phyloP scores from a whole-genome alignment of 1,140 invertebrate species.

The Drosophila grimshawi region DNA sequence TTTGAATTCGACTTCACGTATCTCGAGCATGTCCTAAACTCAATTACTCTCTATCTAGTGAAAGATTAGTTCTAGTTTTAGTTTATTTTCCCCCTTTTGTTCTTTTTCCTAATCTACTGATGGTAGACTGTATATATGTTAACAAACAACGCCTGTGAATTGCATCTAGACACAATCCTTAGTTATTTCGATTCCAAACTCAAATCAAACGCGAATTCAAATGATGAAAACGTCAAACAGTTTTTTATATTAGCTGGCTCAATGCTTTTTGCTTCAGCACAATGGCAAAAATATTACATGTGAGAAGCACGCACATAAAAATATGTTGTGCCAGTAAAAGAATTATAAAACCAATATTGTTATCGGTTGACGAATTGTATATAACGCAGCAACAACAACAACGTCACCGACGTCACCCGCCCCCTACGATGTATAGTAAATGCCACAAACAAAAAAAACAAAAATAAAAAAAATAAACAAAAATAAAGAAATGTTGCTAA shows the following conservation, averaged over 20 bases:
- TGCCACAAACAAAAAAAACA: neutral
- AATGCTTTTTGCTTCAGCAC: constrained; percentile 52
- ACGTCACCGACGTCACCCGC: constrained; percentile 5
- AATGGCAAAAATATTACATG: constrained; percentile 9
- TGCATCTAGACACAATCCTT: constrained; percentile 40
- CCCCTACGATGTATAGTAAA: constrained; percentile 13
- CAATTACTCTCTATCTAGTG: constrained; percentile 11
- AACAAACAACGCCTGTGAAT: constrained; percentile 24
- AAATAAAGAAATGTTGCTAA: constrained; percentile 10
- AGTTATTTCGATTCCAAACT: neutral
- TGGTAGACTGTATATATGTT: constrained; percentile 11
- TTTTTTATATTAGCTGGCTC: constrained; percentile 38
- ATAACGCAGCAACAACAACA: constrained; percentile 29
- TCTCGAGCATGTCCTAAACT: constrained; percentile 42
- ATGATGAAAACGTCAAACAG: constrained; percentile 18
- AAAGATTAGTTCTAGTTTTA: constrained; percentile 34
- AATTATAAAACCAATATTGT: constrained; percentile 27
- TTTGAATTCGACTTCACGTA: constrained; percentile 31
- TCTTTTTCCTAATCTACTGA: neutral
- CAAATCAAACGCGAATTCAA: constrained; percentile 11
- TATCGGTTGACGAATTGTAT: constrained; percentile 33
- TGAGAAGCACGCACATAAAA: constrained; percentile 15
- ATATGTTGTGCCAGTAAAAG: constrained; percentile 19
- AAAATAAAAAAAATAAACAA: constrained; percentile 2
- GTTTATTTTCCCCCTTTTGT: constrained; percentile 2